Percentiles rank a stretch among this genome's conserved stretches.
Conservation (phyloP, 2,888 invertebrate species). For the Drosophila fulvimacula region DNA sequence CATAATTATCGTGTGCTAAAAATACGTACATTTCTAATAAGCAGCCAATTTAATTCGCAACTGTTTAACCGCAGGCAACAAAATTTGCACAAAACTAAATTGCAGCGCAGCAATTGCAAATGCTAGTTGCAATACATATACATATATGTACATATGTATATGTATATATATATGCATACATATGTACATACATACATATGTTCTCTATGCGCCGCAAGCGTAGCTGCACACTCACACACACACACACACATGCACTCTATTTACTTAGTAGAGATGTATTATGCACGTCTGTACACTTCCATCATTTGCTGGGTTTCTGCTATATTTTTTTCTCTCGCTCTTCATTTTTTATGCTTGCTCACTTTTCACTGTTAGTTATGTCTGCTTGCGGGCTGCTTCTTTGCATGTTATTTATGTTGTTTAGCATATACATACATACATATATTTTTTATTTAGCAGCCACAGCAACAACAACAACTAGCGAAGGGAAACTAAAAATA, state of each 20-base stretch:
- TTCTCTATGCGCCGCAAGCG: slow-evolving; percentile 20
- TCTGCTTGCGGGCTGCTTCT: slow-evolving; percentile 71
- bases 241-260: slow-evolving; percentile 16
- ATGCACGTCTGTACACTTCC: slow-evolving; percentile 29
- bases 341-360: slow-evolving; percentile 62
- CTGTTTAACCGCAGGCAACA: slow-evolving; percentile 30
- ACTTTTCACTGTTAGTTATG: slow-evolving; percentile 77
- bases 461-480: slow-evolving; percentile 15
- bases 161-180: background rate
- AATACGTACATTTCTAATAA: slow-evolving; percentile 11
- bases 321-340: slow-evolving; percentile 32
- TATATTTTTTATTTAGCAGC: slow-evolving; percentile 43
- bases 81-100: slow-evolving; percentile 23
- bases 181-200: background rate
- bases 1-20: slow-evolving; percentile 3
- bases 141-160: background rate
- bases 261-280: slow-evolving; percentile 22
- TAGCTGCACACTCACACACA: slow-evolving; percentile 16
- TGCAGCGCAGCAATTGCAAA: slow-evolving; percentile 31
- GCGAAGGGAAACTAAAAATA: slow-evolving; percentile 42
- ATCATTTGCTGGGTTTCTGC: slow-evolving; percentile 51
- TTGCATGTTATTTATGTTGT: slow-evolving; percentile 70
- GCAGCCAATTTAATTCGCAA: slow-evolving; percentile 13
- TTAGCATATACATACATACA: slow-evolving; percentile 53
- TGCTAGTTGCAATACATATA: slow-evolving; percentile 1